Evolutionary conservation across 2,797 vertebrate species (phyloP).

Genomic region (Pangasius krempfi): DNA sequence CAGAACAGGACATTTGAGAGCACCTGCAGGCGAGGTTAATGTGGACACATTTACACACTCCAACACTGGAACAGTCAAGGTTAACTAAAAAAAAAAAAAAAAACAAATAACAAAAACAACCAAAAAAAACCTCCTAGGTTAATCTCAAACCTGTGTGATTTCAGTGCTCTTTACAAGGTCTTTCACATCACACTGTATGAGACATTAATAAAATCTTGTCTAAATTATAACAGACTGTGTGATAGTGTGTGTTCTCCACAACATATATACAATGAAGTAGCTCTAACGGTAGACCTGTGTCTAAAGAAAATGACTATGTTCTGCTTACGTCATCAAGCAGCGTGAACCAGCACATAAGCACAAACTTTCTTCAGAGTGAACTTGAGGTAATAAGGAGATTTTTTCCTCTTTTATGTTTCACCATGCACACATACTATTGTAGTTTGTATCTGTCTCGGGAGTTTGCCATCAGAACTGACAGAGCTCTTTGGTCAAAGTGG

Average conservation of each 20-base stretch:
- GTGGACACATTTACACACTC: slow-evolving; percentile 12
- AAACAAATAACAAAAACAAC: background rate
- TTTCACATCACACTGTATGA: background rate
- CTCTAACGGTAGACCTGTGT: background rate
- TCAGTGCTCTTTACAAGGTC: background rate
- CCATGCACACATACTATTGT: too few species aligned
- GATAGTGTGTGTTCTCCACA: background rate
- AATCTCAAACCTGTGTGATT: background rate
- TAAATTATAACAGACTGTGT: background rate
- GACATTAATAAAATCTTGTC: background rate
- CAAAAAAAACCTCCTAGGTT: background rate
- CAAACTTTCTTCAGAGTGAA: background rate
- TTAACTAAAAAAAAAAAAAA: background rate
- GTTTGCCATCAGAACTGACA: background rate
- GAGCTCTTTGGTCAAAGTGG: background rate
- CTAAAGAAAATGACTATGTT: background rate
- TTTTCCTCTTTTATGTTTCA: background rate
- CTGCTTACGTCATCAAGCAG: background rate
- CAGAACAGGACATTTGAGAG: slow-evolving; percentile 5
- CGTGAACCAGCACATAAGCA: background rate
- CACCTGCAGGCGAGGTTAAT: slow-evolving; percentile 6
- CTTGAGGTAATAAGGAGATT: background rate
- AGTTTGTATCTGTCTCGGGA: background rate
- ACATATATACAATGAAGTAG: background rate
- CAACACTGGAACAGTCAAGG: slow-evolving; percentile 4